These are phyloP conservation scores for Trachelus iudaicus DNA, from an alignment of 2,888 invertebrate genomes.

Conservation along the genomic window DNA sequence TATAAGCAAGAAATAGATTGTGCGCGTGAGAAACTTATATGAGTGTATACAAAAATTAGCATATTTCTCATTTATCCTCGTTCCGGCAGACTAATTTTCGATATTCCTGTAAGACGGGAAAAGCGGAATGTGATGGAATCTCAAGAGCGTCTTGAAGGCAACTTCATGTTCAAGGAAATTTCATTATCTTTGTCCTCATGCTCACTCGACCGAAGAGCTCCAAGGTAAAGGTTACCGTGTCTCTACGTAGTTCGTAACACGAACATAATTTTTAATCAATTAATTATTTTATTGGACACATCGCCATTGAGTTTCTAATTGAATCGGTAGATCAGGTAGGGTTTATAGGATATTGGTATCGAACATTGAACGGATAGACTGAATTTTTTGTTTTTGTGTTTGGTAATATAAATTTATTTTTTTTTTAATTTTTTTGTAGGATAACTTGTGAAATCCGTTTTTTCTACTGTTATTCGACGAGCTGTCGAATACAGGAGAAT, in stretches of 20 bases:
- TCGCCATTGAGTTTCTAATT: background rate
- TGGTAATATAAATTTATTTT: slow-evolving; percentile 25
- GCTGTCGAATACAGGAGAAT: background rate
- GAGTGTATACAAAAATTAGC: background rate
- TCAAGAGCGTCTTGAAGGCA: slow-evolving; percentile 8
- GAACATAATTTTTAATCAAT: background rate
- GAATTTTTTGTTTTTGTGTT: slow-evolving; percentile 3
- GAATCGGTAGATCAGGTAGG: background rate
- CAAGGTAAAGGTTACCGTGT: slow-evolving; percentile 22
- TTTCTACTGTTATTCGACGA: background rate
- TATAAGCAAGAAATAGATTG: background rate
- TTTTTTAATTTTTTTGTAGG: background rate
- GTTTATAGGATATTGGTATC: background rate
- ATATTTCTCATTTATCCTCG: background rate
- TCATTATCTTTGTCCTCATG: slow-evolving; percentile 22
- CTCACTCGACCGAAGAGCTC: background rate
- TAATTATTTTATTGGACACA: background rate
- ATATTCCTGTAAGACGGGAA: background rate
- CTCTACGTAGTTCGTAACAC: background rate
- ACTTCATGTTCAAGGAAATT: slow-evolving; percentile 22
- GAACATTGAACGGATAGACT: background rate
- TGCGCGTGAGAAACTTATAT: background rate
- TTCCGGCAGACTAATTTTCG: background rate
- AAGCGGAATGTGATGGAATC: background rate
- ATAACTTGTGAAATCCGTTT: background rate